Evolutionary conservation across 1,140 invertebrate species (phyloP).

Genomic region (Leptopilina boulardi): DNA sequence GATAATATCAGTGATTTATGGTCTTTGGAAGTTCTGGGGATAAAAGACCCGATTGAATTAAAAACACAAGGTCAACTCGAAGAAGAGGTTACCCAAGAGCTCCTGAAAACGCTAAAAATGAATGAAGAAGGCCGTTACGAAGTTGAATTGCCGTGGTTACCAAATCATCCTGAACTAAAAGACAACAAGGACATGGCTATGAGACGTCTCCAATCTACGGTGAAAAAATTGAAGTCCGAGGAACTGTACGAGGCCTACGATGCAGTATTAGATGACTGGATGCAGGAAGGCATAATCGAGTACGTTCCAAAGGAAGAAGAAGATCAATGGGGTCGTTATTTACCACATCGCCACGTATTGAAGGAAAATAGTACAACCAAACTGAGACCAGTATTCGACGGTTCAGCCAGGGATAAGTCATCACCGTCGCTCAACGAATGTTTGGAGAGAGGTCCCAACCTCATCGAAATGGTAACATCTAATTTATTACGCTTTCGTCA

Average conservation of each 20-base stretch:
- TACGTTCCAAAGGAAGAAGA: constrained; percentile 35
- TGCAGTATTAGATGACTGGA: constrained; percentile 45
- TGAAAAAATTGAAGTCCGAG: neutral
- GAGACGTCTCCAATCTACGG: neutral
- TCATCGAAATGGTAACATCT: neutral
- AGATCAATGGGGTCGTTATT: constrained; percentile 1
- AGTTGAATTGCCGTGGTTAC: constrained; percentile 55
- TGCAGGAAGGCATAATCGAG: constrained; percentile 47
- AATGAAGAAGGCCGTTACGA: neutral
- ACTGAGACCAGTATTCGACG: constrained; percentile 52
- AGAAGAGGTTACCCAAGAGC: neutral
- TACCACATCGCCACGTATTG: constrained; percentile 52
- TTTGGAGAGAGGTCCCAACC: constrained; percentile 59
- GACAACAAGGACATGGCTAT: constrained; percentile 34
- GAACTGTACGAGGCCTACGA: constrained; percentile 40
- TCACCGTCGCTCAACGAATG: constrained; percentile 64
- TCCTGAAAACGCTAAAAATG: neutral
- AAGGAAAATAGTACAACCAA: constrained; percentile 46
- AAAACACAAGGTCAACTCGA: neutral
- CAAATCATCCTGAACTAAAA: constrained; percentile 37
- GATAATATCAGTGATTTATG: neutral
- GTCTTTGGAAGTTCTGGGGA: constrained; percentile 19
- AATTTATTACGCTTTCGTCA: constrained; percentile 67
- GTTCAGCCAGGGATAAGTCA: constrained; percentile 38
- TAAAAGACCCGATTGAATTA: neutral